These are phyloP conservation scores for Apocrypta bakeri DNA, from an alignment of 1,140 invertebrate species.

Conservation along the genomic window DNA sequence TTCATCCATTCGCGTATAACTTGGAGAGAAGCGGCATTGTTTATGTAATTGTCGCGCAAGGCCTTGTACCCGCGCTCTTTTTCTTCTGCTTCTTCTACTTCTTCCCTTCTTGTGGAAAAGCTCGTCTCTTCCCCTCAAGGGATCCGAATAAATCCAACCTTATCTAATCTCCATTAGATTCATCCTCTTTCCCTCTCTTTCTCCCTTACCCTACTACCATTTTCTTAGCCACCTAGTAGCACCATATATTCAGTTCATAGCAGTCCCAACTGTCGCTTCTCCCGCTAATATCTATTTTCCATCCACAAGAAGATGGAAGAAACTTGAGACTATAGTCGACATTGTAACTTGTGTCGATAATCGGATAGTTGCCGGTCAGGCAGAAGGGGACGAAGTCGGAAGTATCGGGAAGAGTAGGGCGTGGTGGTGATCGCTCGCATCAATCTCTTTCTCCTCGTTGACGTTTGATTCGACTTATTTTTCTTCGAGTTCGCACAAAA, in stretches of 20 bases:
- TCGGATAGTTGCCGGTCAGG: background rate
- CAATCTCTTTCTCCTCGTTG: constrained; percentile 56
- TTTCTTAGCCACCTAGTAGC: background rate
- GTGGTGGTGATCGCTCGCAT: constrained; percentile 56
- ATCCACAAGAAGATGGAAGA: background rate
- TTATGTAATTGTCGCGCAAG: background rate
- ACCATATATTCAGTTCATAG: background rate
- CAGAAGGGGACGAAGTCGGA: too few species aligned
- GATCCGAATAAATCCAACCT: constrained; percentile 21
- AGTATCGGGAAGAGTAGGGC: constrained; percentile 30
- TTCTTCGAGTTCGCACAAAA: constrained; percentile 50
- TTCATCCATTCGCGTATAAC: too few species aligned
- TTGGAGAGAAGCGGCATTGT: background rate
- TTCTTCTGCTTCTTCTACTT: background rate
- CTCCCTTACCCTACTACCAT: background rate
- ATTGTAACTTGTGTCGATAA: background rate
- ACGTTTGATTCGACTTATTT: background rate
- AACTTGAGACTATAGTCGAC: too few species aligned
- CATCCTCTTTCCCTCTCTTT: background rate
- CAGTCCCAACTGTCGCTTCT: too few species aligned
- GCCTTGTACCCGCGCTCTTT: background rate
- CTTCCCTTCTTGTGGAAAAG: background rate
- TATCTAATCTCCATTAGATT: constrained; percentile 32
- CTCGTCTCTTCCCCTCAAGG: background rate
- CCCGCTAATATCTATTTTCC: background rate